These are phyloP conservation scores for Sinocyclocheilus maitianheensis DNA, from an alignment of 2,113 vertebrate species.

Conservation along the genomic window DNA sequence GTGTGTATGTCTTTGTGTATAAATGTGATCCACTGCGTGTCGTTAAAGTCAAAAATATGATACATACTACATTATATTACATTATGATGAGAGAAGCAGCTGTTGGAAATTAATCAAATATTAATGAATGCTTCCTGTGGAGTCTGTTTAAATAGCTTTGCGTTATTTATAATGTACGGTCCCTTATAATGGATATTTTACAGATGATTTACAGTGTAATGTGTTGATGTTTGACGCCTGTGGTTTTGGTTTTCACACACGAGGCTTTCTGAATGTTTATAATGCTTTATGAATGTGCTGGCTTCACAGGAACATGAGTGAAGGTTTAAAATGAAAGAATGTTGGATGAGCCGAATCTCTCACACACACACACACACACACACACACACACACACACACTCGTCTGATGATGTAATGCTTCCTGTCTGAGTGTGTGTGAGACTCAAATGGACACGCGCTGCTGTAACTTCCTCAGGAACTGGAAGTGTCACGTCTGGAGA, in stretches of 20 bases:
- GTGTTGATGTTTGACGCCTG: not conserved
- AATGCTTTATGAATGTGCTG: not conserved
- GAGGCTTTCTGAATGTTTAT: not conserved
- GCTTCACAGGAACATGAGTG: not conserved
- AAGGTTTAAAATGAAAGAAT: not conserved
- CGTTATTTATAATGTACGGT: not conserved
- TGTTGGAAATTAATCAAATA: not conserved
- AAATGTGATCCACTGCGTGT: too few species aligned
- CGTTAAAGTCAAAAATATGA: too few species aligned
- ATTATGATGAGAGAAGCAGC: not conserved
- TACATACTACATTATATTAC: not conserved
- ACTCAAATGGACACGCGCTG: not conserved
- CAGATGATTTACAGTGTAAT: not conserved
- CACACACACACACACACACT: not conserved
- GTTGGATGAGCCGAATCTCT: not conserved
- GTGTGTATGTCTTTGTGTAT: too few species aligned
- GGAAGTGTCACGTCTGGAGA: not conserved
- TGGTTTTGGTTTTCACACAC: not conserved
- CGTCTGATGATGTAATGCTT: not conserved
- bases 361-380: too few species aligned
- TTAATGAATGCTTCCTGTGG: not conserved
- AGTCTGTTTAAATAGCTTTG: not conserved
- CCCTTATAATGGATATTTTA: not conserved
- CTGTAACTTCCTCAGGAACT: not conserved
- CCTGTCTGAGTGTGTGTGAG: not conserved